Conservation (phyloP, 2,113 vertebrate species). For the Cyprinodon tularosa region DNA sequence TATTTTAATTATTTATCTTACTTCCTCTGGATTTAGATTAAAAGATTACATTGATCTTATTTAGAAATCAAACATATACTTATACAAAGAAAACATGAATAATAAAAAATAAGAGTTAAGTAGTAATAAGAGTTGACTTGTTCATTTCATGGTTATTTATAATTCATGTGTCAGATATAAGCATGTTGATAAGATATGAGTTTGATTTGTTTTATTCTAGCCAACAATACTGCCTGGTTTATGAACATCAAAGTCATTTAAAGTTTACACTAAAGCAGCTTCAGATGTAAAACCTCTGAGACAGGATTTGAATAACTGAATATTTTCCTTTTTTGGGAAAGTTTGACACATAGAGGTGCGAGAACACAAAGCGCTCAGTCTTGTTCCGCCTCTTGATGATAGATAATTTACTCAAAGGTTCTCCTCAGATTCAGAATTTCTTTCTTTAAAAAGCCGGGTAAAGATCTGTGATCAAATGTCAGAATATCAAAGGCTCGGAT, state of each 20-base stretch:
- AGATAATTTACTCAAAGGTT: background rate
- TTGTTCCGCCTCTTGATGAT: background rate
- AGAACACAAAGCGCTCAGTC: background rate
- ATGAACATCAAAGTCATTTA: background rate
- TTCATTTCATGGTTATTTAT: no score
- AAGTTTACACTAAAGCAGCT: background rate
- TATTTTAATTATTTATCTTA: background rate
- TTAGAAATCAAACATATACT: background rate
- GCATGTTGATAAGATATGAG: background rate
- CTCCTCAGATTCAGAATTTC: background rate
- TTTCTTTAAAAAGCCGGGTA: background rate
- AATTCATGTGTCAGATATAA: background rate
- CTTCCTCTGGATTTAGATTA: background rate
- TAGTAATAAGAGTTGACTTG: background rate
- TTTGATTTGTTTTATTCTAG: background rate
- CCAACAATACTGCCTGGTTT: background rate
- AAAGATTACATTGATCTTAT: background rate
- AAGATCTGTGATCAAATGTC: background rate
- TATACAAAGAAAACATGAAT: background rate
- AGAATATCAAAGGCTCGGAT: background rate
- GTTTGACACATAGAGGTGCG: background rate
- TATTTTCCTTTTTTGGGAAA: background rate
- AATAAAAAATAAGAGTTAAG: background rate
- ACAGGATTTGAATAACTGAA: no score
- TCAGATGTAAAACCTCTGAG: background rate